A percentile compares a stretch with the other conserved stretches of the same genome.
phyloP scores from a whole-genome alignment of 2,113 vertebrate genomes.

The Opisthocomus hoazin region DNA sequence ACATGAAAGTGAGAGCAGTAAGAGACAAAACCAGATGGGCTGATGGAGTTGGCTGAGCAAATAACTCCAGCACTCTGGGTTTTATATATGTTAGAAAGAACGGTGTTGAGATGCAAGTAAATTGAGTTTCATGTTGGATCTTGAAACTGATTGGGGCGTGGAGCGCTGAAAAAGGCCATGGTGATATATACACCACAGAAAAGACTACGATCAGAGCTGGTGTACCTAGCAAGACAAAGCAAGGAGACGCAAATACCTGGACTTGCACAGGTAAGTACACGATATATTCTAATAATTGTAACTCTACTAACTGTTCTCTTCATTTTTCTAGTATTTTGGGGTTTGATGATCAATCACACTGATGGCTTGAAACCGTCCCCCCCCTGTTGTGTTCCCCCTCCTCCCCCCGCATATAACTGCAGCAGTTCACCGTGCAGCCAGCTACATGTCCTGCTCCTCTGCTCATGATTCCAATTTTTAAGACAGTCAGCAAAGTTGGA shows the following conservation, averaged over 20 bases:
- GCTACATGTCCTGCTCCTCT: not conserved
- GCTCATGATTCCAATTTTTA: not conserved
- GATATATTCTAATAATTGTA: not conserved
- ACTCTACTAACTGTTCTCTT: not conserved
- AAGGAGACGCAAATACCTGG: not conserved
- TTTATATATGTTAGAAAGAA: not conserved
- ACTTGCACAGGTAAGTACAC: not conserved
- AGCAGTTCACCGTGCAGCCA: not conserved
- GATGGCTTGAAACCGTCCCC: not conserved
- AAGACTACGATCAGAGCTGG: not conserved
- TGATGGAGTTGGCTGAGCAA: not conserved
- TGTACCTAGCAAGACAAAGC: not conserved
- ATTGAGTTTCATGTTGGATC: not conserved
- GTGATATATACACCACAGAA: not conserved
- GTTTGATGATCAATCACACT: not conserved
- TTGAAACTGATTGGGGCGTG: not conserved
- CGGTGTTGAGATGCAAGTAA: not conserved
- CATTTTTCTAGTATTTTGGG: not conserved
- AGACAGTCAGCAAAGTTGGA: not conserved
- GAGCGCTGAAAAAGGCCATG: not conserved
- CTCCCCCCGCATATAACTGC: not conserved
- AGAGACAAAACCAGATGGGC: conserved; percentile 13
- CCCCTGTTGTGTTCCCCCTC: no score
- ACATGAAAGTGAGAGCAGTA: not conserved
- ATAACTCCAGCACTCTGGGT: not conserved